phyloP scores from a whole-genome alignment of 2,797 vertebrate species.

The Lagodon rhomboides region DNA sequence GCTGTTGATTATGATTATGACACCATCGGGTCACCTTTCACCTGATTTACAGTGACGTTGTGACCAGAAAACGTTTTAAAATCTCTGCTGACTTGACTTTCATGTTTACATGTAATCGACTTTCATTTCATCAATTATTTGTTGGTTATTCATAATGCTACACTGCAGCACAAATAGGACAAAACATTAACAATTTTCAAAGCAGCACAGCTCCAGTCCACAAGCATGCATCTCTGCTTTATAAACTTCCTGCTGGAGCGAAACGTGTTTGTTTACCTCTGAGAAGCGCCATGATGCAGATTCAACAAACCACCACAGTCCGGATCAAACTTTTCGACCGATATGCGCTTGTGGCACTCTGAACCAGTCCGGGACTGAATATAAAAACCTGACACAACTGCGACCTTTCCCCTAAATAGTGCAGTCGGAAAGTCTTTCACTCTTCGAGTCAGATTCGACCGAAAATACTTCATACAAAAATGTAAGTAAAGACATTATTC shows the following conservation, averaged over 20 bases:
- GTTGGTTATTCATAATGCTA: not conserved
- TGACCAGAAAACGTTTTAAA: not conserved
- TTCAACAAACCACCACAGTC: constrained; percentile 24
- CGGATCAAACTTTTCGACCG: not conserved
- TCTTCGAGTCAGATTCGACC: constrained; percentile 61
- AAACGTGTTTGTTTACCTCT: constrained; percentile 78
- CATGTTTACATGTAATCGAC: not conserved
- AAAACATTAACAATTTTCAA: not conserved
- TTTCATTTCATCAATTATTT: not conserved
- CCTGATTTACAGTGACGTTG: constrained; percentile 25
- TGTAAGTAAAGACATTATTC: rapidly evolving
- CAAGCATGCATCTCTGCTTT: not conserved
- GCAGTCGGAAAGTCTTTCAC: not conserved
- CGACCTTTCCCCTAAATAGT: constrained; percentile 79
- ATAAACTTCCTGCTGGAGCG: not conserved
- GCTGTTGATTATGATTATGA: constrained; percentile 8
- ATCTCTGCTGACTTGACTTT: not conserved
- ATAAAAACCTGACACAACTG: not conserved
- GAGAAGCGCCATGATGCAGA: constrained; percentile 80
- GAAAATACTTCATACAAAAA: not conserved
- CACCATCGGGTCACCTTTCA: constrained; percentile 55
- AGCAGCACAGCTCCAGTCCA: not conserved
- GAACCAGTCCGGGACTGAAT: not conserved
- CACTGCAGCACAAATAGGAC: rapidly evolving
- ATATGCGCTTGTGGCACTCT: not conserved